Base-by-base conservation (phyloP, 2,113 vertebrate genomes). In the Oenanthe oenanthe region DNA sequence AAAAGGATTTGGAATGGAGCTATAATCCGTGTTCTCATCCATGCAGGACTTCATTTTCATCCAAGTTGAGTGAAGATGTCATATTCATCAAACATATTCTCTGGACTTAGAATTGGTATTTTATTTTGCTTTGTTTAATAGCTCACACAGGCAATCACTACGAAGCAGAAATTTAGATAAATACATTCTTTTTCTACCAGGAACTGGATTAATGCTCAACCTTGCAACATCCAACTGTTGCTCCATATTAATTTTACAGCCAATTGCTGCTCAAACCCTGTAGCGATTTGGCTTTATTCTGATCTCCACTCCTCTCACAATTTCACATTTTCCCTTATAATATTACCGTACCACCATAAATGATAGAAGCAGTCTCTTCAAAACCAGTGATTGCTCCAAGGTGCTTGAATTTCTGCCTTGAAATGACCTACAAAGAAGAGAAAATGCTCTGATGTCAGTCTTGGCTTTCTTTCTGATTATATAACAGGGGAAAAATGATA, bases 311-410 rank as follows among this genome's bases (percentile, higher is more conserved):
- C 42, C 83, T 84, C 77, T 90, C 84, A 76, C 73, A 78, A 94
- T 90, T 92, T 94, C 93, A 93, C 82, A 84, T 92, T 94, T 93
- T 96, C 90, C 94, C 72, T 60, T 96, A 89, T 92, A 96, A 84
- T 93, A 29, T 95, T 96, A 95, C 93, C 0, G 0, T 88, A 93
- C 81, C 89, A 90, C 89, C 71, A 93, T 48, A 97, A 96, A 96
- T 88, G 95, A 95, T 93, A 94, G 95, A 96, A 97, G 89, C 94
- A 96, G 87, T 48, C 94, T 84, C 85, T 80, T 96, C 82, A 80
- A 95, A 95, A 92, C 28, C 56, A 74, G n/a, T 66, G 68, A 92
- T 84, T 85, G 78, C 85, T 95, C 86, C 95, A 97, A 93, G 47
- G 84, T 92, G 65, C 74, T 94, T 89, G 86, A 94, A 86, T 93